Base-by-base conservation (phyloP, 2,888 invertebrate genomes). In the Allygus modestus region DNA sequence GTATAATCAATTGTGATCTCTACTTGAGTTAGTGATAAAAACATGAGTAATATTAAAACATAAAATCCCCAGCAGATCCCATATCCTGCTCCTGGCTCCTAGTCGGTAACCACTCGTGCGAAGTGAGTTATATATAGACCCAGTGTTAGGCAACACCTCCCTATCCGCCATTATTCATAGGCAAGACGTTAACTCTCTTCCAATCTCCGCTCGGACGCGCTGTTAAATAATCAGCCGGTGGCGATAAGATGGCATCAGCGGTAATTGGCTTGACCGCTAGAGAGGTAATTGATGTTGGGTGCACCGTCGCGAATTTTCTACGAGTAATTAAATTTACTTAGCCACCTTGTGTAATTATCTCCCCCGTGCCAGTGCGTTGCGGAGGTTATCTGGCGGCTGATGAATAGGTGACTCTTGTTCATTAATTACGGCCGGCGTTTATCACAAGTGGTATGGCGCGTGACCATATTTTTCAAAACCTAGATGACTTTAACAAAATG, bases 311-410 rank as follows among this genome's bases (percentile, higher is more conserved):
- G 41, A 77, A 77, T 46, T 23, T 15, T 17, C 28, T 17, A 15
- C 26, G 46, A 77, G 46, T 46, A 77, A 77, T 77, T 77, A 77
- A 46, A 77, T 77, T 77, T 77, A 46, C 75, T 46, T 46, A 77
- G 46, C 51, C 46, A 41, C 23, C 71, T 71, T n/a, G 37, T n/a
- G 28, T 71, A 71, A 20, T 71, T 71, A 33, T 12, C 20, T 23
- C 69, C 69, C 7, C 20, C 54, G 20, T 54, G 4, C 7, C 20
- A 15, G 20, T 54, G 4, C 20, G 54, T 23, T 54, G 54, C 20
- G 23, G 17, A 1, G 12, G 46, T 12, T 15, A 17, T 11, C 12
- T 7, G 1, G 17, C 4, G 17, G 17, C 2, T 54, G 54, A 54
- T 54, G 54, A 54, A 54, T 54, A 17, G 54, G 54, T 23, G 46